These are phyloP conservation scores for Frieseomelitta varia DNA, from an alignment of 1,140 invertebrate genomes.

Conservation along the genomic window DNA sequence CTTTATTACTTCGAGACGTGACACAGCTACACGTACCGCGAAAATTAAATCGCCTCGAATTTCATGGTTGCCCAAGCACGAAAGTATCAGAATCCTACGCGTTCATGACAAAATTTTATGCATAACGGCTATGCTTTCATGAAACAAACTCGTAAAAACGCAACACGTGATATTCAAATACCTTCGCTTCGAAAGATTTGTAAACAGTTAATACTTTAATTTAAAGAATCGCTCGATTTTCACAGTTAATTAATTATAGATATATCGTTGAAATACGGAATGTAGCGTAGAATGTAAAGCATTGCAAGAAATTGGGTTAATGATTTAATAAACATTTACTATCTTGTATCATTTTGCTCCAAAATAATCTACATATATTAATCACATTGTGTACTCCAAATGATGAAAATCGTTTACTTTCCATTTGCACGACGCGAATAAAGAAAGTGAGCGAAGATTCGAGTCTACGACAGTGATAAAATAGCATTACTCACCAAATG, in stretches of 20 bases:
- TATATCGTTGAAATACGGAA: too few species aligned
- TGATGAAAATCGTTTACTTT: too few species aligned
- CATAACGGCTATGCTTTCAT: background rate
- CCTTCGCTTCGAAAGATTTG: background rate
- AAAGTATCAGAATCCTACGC: background rate
- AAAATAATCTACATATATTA: background rate
- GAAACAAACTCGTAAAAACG: background rate
- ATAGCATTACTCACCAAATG: slow-evolving; percentile 48
- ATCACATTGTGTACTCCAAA: background rate
- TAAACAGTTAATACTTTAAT: background rate
- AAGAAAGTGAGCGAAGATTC: background rate
- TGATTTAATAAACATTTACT: too few species aligned
- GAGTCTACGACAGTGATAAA: background rate
- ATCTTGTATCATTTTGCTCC: background rate
- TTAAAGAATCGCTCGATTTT: background rate
- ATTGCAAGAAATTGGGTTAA: too few species aligned
- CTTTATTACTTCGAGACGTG: slow-evolving; percentile 17
- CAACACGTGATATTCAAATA: too few species aligned
- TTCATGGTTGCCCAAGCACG: slow-evolving; percentile 22
- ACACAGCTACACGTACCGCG: slow-evolving; percentile 2
- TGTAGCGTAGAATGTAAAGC: too few species aligned
- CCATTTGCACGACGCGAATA: background rate
- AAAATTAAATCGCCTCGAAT: slow-evolving; percentile 42
- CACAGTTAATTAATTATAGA: too few species aligned
- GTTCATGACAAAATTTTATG: background rate